Conservation (phyloP, 2,113 vertebrate species). For the Fukomys damarensis region DNA sequence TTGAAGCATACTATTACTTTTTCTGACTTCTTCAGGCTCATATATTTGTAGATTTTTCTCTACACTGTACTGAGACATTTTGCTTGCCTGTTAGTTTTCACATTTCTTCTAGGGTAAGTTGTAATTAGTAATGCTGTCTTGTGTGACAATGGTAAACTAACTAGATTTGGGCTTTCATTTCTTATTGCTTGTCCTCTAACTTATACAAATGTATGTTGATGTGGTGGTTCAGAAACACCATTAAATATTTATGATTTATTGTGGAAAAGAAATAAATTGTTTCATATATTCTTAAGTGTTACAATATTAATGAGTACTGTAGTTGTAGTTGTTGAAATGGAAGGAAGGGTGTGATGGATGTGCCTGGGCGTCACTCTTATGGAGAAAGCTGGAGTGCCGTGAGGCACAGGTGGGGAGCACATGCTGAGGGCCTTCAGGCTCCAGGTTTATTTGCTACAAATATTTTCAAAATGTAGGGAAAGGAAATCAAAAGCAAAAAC, state of each 20-base stretch:
- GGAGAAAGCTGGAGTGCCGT: neutral
- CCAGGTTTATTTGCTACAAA: neutral
- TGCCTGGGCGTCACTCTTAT: accelerated
- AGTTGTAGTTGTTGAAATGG: neutral
- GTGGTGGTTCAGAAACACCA: conserved; percentile 17
- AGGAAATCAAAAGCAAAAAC: neutral
- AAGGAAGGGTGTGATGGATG: neutral
- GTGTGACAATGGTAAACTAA: neutral
- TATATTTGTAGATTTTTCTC: neutral
- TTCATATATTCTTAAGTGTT: neutral
- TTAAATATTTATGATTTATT: neutral
- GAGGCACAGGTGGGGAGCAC: neutral
- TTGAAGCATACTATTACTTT: neutral
- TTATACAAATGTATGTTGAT: neutral
- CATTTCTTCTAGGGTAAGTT: conserved; percentile 58
- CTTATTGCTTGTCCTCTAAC: neutral
- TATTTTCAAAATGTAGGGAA: neutral
- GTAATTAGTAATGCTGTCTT: neutral
- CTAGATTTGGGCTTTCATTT: conserved; percentile 42
- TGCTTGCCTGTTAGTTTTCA: conserved; percentile 32
- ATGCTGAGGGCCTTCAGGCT: neutral
- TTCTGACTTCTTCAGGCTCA: neutral
- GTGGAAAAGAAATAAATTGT: neutral
- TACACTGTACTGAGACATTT: neutral
- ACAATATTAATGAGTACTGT: neutral